Base-by-base conservation (phyloP, 2,113 vertebrate genomes). In the Labrus mixtus region DNA sequence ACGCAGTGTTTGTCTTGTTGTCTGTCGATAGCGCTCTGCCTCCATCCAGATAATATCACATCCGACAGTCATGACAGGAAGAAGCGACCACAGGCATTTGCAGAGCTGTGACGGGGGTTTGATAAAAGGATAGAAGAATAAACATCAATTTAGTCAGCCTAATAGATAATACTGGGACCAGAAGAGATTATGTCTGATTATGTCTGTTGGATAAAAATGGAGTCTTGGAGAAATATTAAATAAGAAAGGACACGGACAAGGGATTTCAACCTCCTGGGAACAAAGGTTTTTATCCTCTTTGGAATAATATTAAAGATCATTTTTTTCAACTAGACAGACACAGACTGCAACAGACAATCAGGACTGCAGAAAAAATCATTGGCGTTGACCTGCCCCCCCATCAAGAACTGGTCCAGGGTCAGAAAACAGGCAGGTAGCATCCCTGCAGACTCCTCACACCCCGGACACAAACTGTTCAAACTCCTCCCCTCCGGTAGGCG, bases 131-230 rank as follows among this genome's bases (percentile, higher is more conserved):
- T 48, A 58, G 36, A 68, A 64, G 70, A 83, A 82, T 68, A 71
- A 82, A 81, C 57, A 79, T 73, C 33, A 58, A 29, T 83, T 81
- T 65, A 69, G 64, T 77, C 74, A 67, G 56, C 48, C 46, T 71
- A 56, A 82, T 62, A 79, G 50, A 78, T 73, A 83, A 76, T 68
- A 46, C 79, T 36, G 46, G 48, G 19, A 76, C 36, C 53, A 76
- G 55, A 79, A 53, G 43, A 78, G 84, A 87, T 87, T 79, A 84
- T 41, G 20, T 77, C 16, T 53, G 67, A 87, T 86, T 83, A 76
- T 62, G 37, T 43, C 59, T 68, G 50, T 57, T 45, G 59, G 60
- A 77, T 61, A 66, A 67, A 85, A 59, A 10, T 15, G 55, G 29
- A 83, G 66, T 70, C 45, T 59, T 43, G 57, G 45, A 82, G 37